Evolutionary conservation across 1,140 invertebrate species (phyloP), one percentile per base, ranked within the genome.

Genomic region (Listronotus bonariensis): DNA sequence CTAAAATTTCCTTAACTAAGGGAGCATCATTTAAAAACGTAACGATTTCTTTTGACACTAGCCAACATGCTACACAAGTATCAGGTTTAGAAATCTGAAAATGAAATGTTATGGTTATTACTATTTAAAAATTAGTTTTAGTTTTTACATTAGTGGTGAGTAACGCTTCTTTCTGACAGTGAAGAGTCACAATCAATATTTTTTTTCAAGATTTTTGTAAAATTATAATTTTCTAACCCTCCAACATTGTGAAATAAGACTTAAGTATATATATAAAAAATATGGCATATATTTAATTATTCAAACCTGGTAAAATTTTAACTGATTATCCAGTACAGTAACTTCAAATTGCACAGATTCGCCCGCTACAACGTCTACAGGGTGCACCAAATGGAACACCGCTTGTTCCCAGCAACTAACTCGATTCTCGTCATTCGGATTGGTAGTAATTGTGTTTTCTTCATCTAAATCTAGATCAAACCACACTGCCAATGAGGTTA

Each of bases 361-460:
- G 71, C 74, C 69, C 56, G 74, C 69, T 49, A 74, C 69, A 9
- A 82, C 63, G 17, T 75, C 56, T 31, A 71, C 73, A 32, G 79
- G 78, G 77, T 80, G 59, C 41, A 71, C 72, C 55, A 82, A 76
- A 73, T 58, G 56, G 45, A n/a, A 58, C 14, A 92, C 78, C 18
- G 88, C 88, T 74, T 90, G 87, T 74, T 92, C 89, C 91, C 91
- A 92, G 72, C 89, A 90, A 65, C 82, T 84, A 20, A 82, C 80
- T 55, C 79, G 73, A 9, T 79, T 80, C 6, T 80, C 78, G 11
- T 83, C 73, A 51, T 65, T 73, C 4, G 82, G 83, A 72, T 84
- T 74, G 15, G 80, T 83, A 31, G 82, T 84, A 36, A 92, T 79
- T 3, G 74, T 82, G 20, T 86, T 83, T 42, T 85, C 81, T 14